Conservation (phyloP, 1,140 invertebrate species). For the Camponotus pennsylvanicus region DNA sequence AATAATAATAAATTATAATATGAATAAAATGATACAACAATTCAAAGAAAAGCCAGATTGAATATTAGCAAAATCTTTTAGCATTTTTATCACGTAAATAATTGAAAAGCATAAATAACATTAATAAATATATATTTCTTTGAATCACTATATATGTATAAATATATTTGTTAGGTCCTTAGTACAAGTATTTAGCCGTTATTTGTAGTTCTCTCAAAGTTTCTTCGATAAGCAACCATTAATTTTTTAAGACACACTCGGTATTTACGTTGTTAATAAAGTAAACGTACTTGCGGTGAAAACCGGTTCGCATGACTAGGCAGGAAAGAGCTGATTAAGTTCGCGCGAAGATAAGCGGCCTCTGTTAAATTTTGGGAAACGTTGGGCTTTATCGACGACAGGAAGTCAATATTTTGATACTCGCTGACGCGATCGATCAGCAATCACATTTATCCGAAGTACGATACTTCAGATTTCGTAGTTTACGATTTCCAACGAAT, state of each 20-base stretch:
- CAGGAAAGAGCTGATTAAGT: constrained; percentile 48
- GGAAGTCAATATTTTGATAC: constrained; percentile 72
- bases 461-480: neutral
- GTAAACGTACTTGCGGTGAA: constrained; percentile 44
- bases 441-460: neutral
- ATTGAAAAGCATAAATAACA: neutral
- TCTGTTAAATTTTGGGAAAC: constrained; percentile 50
- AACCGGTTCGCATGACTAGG: constrained; percentile 53
- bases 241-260: constrained; percentile 29
- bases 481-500: constrained; percentile 6
- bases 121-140: constrained; percentile 14
- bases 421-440: constrained; percentile 40
- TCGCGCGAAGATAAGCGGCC: constrained; percentile 44
- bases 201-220: neutral
- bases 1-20: neutral
- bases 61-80: neutral
- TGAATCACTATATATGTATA: constrained; percentile 8
- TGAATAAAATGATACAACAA: neutral
- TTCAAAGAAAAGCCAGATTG: neutral
- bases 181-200: constrained; percentile 11
- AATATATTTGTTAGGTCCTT: neutral
- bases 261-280: constrained; percentile 45
- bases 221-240: constrained; percentile 1
- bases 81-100: neutral
- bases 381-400: constrained; percentile 46